Conservation (phyloP, 2,113 vertebrate genomes). For the Platichthys flesus region DNA sequence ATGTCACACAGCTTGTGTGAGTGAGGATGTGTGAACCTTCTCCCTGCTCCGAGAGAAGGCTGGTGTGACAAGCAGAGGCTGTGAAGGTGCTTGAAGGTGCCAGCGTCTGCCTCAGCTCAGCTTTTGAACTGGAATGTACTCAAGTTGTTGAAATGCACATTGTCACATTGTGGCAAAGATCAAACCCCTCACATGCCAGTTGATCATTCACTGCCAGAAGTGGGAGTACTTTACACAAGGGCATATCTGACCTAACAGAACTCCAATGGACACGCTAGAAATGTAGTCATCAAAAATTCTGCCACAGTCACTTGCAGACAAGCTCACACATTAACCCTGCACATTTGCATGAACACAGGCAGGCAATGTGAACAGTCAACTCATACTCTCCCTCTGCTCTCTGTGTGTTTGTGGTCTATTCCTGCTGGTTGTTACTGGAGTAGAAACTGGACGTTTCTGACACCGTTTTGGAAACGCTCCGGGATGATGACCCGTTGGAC, state of each 20-base stretch:
- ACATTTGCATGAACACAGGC: conserved; percentile 19
- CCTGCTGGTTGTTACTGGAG: conserved; percentile 87
- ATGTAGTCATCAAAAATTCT: conserved; percentile 25
- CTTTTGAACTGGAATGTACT: conserved; percentile 35
- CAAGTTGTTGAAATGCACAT: not conserved
- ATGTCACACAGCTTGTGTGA: conserved; percentile 56
- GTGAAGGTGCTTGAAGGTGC: conserved; percentile 20
- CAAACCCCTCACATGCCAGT: not conserved
- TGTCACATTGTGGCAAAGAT: conserved; percentile 15
- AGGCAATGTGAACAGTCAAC: conserved; percentile 13
- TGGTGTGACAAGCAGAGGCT: conserved; percentile 36
- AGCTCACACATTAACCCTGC: conserved; percentile 31
- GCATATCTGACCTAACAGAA: not conserved
- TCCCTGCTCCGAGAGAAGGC: conserved; percentile 5
- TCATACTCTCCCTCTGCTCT: conserved; percentile 14
- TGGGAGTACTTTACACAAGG: not conserved
- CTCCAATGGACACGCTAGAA: not conserved
- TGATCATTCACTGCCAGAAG: conserved; percentile 12
- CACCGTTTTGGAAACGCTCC: conserved; percentile 90
- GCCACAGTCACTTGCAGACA: conserved; percentile 26
- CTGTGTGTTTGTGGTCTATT: conserved; percentile 49
- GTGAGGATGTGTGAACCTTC: conserved; percentile 52
- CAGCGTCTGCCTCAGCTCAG: conserved; percentile 17
- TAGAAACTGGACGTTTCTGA: conserved; percentile 93
- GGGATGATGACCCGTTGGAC: conserved; percentile 91